Base-by-base conservation (phyloP, 2,113 vertebrate species). In the Potamarius usumacintae region DNA sequence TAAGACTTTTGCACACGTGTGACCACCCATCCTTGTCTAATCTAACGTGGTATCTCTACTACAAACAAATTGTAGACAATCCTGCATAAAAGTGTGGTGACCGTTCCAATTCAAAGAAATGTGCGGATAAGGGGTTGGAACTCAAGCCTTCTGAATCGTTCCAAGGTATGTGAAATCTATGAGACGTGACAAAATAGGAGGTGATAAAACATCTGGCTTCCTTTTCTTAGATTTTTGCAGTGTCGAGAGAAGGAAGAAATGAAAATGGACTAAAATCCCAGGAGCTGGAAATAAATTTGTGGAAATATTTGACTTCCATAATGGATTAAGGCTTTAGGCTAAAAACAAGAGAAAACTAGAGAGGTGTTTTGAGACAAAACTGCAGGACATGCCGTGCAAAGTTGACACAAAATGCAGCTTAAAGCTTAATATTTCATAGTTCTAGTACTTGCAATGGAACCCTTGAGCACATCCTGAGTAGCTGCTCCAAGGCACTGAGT, bases 341-440 rank as follows among this genome's bases (percentile, higher is more conserved):
- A 53, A 86, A 57, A 69, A 53, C 52, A 91, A 74, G 77, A 53
- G 11, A 22, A 67, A 83, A 53, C 42, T 52, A 63, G 15, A 82
- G 60, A 69, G 62, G 50, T 95, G 93, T 95, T 96, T 94, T 91
- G 89, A 94, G 89, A 92, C 1, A 83, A 94, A 95, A 94, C 94
- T 85, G 78, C 62, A 18, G 20, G 53, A 87, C 84, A 84, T 83
- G 65, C 34, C 58, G 27, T 57, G 81, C 15, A 34, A 83, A 91
- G 93, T 96, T 95, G 93, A 94, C 95, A 95, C 89, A 95, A 96
- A 93, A 96, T 91, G 91, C 89, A 92, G 81, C 85, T 34, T 87
- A 92, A 91, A 85, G 92, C 92, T 90, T 90, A 34, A 87, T 18
- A 78, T 78, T 90, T 42, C 67, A 84, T 85, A 89, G 69, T 89